Percentiles rank a stretch among this genome's conserved stretches.
Conservation (phyloP, 1,140 invertebrate genomes). For the Solenopsis fugax region DNA sequence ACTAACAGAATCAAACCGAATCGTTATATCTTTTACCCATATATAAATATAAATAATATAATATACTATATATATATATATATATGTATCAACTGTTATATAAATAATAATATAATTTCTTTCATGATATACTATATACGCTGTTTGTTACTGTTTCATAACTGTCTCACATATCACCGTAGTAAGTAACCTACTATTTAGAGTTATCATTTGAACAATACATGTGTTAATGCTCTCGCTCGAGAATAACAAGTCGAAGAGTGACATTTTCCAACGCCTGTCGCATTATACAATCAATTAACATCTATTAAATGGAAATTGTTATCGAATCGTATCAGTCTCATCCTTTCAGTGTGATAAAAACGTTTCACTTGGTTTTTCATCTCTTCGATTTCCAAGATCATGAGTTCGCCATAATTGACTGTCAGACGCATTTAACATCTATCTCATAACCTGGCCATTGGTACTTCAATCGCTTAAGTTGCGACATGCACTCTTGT, state of each 20-base stretch:
- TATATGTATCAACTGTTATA: conserved; percentile 44
- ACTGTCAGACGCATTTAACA: conserved; percentile 37
- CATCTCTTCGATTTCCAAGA: background rate
- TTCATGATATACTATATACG: conserved; percentile 46
- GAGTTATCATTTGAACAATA: conserved; percentile 44
- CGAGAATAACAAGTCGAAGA: conserved; percentile 44
- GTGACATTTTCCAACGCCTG: conserved; percentile 9
- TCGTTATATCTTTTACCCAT: conserved; percentile 26
- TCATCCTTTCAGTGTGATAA: conserved; percentile 6
- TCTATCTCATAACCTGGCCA: conserved; percentile 1
- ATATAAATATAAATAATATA: conserved; percentile 54
- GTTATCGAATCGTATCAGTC: conserved; percentile 22
- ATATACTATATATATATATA: conserved; percentile 46
- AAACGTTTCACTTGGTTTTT: background rate
- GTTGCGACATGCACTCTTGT: background rate
- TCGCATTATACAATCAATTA: conserved; percentile 32
- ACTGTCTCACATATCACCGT: conserved; percentile 5
- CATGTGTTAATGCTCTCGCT: conserved; percentile 38
- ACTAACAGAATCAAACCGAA: conserved; percentile 44
- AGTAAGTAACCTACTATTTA: conserved; percentile 40
- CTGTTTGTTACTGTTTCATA: background rate
- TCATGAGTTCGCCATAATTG: conserved; percentile 35
- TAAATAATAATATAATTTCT: conserved; percentile 61
- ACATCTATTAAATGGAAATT: conserved; percentile 16
- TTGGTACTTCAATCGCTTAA: background rate